Conservation (phyloP, 2,888 invertebrate genomes). For the Psylliodes chrysocephalus region DNA sequence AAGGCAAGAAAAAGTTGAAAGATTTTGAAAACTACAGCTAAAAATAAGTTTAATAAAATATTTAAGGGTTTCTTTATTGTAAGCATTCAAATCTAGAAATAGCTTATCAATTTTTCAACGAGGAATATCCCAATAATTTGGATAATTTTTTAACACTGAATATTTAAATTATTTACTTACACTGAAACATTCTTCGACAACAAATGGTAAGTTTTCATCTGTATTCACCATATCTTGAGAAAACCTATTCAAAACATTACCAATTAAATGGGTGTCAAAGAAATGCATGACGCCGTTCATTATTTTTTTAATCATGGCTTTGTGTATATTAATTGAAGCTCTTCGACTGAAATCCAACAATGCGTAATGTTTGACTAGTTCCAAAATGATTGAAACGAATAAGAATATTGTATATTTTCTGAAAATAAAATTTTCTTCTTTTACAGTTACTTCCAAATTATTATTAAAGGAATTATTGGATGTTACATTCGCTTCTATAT, state of each 20-base stretch:
- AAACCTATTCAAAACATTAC: conserved; percentile 56
- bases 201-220: conserved; percentile 50
- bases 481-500: conserved; percentile 23
- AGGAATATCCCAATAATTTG: too few relatives aligned
- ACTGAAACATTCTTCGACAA: conserved; percentile 43
- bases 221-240: conserved; percentile 54
- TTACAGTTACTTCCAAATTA: conserved; percentile 11
- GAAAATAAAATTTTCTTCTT: conserved; percentile 17
- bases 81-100: too few relatives aligned
- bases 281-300: conserved; percentile 54
- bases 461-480: not conserved
- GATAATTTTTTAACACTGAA: too few relatives aligned
- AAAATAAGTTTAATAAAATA: too few relatives aligned
- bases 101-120: too few relatives aligned
- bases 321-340: conserved; percentile 66
- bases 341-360: conserved; percentile 80
- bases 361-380: conserved; percentile 60
- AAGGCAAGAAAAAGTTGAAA: too few relatives aligned
- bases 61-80: too few relatives aligned
- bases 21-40: not conserved
- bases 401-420: conserved; percentile 38
- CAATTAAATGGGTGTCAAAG: conserved; percentile 55
- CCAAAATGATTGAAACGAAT: conserved; percentile 28
- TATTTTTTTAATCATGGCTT: conserved; percentile 49
- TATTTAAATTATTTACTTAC: conserved; percentile 46